A percentile compares a stretch with the other conserved stretches of the same genome.
Conservation (phyloP, 2,888 invertebrate species). For the Agrochola macilenta region DNA sequence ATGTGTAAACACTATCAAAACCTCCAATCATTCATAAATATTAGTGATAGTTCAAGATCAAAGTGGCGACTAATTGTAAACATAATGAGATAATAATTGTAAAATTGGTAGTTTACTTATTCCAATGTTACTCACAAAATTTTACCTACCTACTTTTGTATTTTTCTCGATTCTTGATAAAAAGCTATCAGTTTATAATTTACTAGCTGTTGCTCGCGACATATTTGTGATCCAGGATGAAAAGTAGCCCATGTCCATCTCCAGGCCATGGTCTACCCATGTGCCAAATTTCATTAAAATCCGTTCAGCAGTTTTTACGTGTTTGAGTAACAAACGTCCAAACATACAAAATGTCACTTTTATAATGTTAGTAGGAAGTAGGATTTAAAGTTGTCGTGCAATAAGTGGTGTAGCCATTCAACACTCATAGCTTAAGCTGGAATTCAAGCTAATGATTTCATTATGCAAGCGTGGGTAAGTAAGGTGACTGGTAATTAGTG, state of each 20-base stretch:
- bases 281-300: no score
- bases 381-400: constrained; percentile 1
- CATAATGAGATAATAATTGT: constrained; percentile 22
- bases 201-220: background rate
- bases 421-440: background rate
- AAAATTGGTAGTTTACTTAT: constrained; percentile 14
- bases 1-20: background rate
- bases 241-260: no score
- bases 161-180: constrained; percentile 11
- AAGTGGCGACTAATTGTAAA: constrained; percentile 24
- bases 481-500: no score
- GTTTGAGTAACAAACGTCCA: no score
- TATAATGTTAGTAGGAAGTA: no score
- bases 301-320: no score
- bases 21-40: constrained; percentile 3
- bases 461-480: background rate
- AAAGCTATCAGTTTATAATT: constrained; percentile 13
- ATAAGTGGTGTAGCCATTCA: background rate
- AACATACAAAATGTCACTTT: no score
- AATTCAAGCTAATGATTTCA: background rate
- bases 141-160: constrained; percentile 7
- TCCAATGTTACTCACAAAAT: constrained; percentile 26
- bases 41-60: constrained; percentile 23
- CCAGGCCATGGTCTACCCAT: no score
- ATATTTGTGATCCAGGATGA: no score